Conservation (phyloP, 2,797 vertebrate genomes). For the Columba guinea region DNA sequence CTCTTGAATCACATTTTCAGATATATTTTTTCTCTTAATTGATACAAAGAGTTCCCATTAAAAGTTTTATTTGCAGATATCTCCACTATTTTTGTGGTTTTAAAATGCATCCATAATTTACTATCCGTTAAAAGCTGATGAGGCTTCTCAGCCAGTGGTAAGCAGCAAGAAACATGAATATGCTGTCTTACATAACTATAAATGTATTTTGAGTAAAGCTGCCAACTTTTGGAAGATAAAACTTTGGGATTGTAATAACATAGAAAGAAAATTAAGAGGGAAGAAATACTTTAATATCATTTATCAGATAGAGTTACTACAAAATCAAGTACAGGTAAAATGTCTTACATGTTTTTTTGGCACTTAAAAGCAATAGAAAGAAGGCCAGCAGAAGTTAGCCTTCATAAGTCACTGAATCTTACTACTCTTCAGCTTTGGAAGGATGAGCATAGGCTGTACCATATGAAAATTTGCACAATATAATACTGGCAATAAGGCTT, state of each 20-base stretch:
- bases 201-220: background rate
- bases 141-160: background rate
- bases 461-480: background rate
- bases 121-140: background rate
- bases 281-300: background rate
- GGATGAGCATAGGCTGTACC: background rate
- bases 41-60: background rate
- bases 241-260: background rate
- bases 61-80: background rate
- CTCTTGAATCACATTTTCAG: background rate
- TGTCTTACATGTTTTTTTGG: background rate
- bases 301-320: background rate
- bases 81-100: background rate
- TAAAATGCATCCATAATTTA: background rate
- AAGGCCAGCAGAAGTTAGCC: background rate
- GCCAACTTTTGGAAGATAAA: background rate
- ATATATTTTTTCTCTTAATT: background rate
- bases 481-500: background rate
- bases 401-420: background rate
- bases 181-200: background rate
- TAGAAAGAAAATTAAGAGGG: background rate
- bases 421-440: background rate
- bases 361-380: background rate
- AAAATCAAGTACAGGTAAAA: background rate
- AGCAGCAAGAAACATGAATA: background rate